Conservation (phyloP, 2,888 invertebrate genomes). For the Idaea biselata region DNA sequence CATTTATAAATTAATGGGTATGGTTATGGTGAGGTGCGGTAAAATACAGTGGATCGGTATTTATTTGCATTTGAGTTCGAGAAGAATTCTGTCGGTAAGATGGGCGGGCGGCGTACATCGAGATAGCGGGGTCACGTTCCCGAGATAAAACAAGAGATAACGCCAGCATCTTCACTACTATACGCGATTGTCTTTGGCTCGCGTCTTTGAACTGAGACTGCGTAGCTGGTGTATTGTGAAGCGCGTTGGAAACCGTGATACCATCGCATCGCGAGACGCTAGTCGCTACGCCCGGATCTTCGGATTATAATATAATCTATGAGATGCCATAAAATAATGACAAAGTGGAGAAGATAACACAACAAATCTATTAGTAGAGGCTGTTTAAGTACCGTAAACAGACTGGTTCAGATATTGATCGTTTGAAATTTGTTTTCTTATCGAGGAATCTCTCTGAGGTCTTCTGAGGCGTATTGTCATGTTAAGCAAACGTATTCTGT, state of each 20-base stretch:
- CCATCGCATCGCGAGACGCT: background rate
- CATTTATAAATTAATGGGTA: conserved; percentile 70
- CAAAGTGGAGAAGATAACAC: background rate
- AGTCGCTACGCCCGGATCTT: background rate
- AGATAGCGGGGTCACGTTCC: conserved; percentile 77
- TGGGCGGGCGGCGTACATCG: conserved; percentile 64
- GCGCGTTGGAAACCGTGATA: background rate
- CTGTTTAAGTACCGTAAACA: background rate
- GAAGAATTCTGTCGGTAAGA: conserved; percentile 53
- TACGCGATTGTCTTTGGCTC: conserved; percentile 61
- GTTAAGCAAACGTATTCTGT: conserved; percentile 3
- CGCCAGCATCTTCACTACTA: conserved; percentile 56
- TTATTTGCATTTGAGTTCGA: conserved; percentile 53
- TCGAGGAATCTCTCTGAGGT: conserved; percentile 1
- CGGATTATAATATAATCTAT: background rate
- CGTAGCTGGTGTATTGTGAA: background rate
- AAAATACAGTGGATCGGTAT: conserved; percentile 41
- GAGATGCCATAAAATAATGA: background rate
- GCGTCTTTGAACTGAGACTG: conserved; percentile 23
- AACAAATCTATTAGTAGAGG: background rate
- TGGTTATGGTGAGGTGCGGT: conserved; percentile 30
- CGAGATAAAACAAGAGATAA: conserved; percentile 71
- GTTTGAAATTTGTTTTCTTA: conserved; percentile 1
- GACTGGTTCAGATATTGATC: background rate
- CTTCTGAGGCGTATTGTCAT: conserved; percentile 2